These are phyloP conservation scores for Corbicula japonica DNA, from an alignment of 2,888 invertebrate genomes.

Conservation along the genomic window DNA sequence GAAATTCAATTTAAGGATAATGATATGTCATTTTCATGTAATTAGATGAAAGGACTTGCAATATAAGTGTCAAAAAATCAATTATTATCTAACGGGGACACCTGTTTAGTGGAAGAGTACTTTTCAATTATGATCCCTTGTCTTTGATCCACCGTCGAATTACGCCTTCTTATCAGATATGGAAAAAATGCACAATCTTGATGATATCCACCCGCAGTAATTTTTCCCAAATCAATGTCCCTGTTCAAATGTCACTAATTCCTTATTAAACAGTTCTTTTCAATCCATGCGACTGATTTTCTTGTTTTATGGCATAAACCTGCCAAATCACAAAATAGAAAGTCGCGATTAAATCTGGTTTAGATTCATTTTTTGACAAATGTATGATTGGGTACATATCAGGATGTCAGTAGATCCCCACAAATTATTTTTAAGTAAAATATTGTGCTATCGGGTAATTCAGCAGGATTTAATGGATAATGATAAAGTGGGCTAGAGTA, in stretches of 20 bases:
- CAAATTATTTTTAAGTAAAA: constrained; percentile 72
- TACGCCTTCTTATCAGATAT: constrained; percentile 56
- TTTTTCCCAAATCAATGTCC: constrained; percentile 72
- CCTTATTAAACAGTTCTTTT: constrained; percentile 61
- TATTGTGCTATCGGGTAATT: constrained; percentile 68
- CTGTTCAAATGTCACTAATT: constrained; percentile 60
- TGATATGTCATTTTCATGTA: background rate
- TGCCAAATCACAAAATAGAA: constrained; percentile 65
- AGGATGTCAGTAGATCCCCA: constrained; percentile 56
- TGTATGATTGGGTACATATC: constrained; percentile 53
- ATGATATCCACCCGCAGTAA: constrained; percentile 64
- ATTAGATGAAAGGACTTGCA: background rate
- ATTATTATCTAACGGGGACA: constrained; percentile 49
- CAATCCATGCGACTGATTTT: constrained; percentile 51
- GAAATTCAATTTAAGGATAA: no score
- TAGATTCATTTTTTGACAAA: constrained; percentile 65
- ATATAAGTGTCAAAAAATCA: constrained; percentile 29
- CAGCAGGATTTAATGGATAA: constrained; percentile 62
- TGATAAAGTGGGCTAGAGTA: constrained; percentile 70
- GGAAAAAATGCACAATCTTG: constrained; percentile 45
- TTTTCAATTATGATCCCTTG: constrained; percentile 62
- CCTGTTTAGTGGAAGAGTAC: constrained; percentile 52
- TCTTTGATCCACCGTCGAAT: constrained; percentile 63
- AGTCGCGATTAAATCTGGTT: constrained; percentile 58
- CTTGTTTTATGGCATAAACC: constrained; percentile 56